Conservation (phyloP, 2,888 invertebrate species). For the Pantelozetes paolii region DNA sequence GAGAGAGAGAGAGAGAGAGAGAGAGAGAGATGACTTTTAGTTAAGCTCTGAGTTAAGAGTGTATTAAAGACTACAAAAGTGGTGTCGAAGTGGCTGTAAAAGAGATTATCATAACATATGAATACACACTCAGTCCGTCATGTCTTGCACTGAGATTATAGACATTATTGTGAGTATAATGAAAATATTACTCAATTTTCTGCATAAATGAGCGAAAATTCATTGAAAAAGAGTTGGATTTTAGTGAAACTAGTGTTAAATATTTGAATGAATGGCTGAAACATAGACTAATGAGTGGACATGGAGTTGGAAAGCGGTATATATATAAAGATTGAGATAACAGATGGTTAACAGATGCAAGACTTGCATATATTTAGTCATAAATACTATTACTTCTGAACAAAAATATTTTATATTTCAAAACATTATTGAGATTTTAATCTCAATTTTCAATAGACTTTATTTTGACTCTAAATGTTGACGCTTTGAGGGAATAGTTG, state of each 20-base stretch:
- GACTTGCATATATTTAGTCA: neutral
- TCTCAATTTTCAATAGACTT: too few relatives aligned
- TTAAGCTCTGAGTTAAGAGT: too few relatives aligned
- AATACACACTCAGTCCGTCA: neutral
- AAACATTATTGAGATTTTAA: too few relatives aligned
- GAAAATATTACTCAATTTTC: neutral
- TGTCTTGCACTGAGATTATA: neutral
- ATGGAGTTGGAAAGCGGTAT: neutral
- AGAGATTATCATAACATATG: neutral
- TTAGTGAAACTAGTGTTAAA: neutral
- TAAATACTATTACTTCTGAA: too few relatives aligned
- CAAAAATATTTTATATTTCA: too few relatives aligned
- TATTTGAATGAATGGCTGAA: neutral
- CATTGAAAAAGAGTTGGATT: neutral
- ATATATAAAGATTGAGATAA: constrained; percentile 6
- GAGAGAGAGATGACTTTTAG: too few relatives aligned
- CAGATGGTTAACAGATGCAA: constrained; percentile 34
- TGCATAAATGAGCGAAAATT: neutral
- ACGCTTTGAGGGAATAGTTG: too few relatives aligned
- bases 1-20: too few relatives aligned
- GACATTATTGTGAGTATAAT: neutral
- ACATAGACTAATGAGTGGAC: neutral
- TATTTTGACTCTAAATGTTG: too few relatives aligned
- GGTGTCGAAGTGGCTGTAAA: neutral
- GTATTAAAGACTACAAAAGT: too few relatives aligned